Evolutionary conservation across 2,888 invertebrate genomes (phyloP).

Genomic region (Tillus elongatus): DNA sequence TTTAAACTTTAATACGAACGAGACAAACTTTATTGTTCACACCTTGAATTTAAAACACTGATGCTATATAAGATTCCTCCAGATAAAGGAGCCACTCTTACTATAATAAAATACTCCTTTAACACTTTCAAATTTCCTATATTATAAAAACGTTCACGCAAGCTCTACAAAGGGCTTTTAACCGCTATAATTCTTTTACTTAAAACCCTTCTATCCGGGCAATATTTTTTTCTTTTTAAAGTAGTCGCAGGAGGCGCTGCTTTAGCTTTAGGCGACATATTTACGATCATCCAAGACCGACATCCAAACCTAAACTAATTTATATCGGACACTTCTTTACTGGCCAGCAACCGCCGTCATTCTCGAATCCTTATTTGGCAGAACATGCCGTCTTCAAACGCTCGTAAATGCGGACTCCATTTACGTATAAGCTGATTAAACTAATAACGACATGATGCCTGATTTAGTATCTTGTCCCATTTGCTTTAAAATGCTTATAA

Average conservation of each 20-base stretch:
- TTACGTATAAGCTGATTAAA: slow-evolving; percentile 17
- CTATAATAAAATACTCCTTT: slow-evolving; percentile 17
- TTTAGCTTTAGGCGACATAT: slow-evolving; percentile 35
- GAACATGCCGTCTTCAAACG: slow-evolving; percentile 22
- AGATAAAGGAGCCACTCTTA: slow-evolving; percentile 13
- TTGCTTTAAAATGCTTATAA: no score
- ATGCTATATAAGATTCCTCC: slow-evolving; percentile 7
- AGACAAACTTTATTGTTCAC: slow-evolving; percentile 12
- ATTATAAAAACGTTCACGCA: slow-evolving; percentile 23
- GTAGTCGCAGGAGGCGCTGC: slow-evolving; percentile 27
- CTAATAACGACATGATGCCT: no score
- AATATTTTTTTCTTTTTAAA: slow-evolving; percentile 24
- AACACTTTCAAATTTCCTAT: slow-evolving; percentile 18
- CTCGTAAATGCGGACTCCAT: slow-evolving; percentile 17
- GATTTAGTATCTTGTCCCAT: no score
- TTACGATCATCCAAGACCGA: slow-evolving; percentile 35
- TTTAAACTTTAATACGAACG: slow-evolving; percentile 10
- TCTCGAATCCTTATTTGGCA: slow-evolving; percentile 30
- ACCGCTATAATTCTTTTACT: slow-evolving; percentile 27
- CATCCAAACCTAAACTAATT: slow-evolving; percentile 37
- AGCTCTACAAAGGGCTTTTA: slow-evolving; percentile 20
- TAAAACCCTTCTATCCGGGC: slow-evolving; percentile 28
- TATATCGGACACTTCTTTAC: slow-evolving; percentile 34
- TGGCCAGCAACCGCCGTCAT: slow-evolving; percentile 24
- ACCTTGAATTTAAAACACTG: slow-evolving; percentile 10